A percentile compares a stretch with the other conserved stretches of the same genome.
phyloP scores from a whole-genome alignment of 2,888 invertebrate species.

The Andrena minutula region DNA sequence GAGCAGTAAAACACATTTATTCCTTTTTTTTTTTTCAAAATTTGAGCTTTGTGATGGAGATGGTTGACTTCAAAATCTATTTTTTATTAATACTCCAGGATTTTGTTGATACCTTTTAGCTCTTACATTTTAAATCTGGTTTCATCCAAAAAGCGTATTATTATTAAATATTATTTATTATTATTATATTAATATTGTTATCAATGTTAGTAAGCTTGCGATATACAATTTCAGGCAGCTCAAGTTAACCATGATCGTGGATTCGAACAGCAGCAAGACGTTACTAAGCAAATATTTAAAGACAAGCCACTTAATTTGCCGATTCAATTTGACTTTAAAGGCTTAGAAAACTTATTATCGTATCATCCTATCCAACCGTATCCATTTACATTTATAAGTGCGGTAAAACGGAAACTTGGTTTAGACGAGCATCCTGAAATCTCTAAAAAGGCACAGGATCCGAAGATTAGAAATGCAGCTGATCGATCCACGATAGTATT shows the following conservation, averaged over 20 bases:
- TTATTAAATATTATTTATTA: no score
- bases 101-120: no score
- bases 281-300: constrained; percentile 30
- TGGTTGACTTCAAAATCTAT: no score
- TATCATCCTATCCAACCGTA: constrained; percentile 84
- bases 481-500: constrained; percentile 44
- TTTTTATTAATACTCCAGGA: no score
- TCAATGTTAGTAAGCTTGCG: not conserved
- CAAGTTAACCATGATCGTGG: constrained; percentile 66
- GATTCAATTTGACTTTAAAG: constrained; percentile 49
- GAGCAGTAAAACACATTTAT: no score
- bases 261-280: constrained; percentile 62
- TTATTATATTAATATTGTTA: no score
- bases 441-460: constrained; percentile 70
- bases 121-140: no score
- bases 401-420: constrained; percentile 87
- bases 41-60: no score
- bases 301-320: constrained; percentile 22
- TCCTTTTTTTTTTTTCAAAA: no score
- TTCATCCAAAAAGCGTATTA: no score
- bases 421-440: constrained; percentile 72
- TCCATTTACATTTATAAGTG: constrained; percentile 88
- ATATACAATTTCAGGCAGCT: constrained; percentile 63
- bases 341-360: constrained; percentile 64
- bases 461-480: constrained; percentile 40